Conservation (phyloP, 2,113 vertebrate genomes). For the Acanthisitta chloris region DNA sequence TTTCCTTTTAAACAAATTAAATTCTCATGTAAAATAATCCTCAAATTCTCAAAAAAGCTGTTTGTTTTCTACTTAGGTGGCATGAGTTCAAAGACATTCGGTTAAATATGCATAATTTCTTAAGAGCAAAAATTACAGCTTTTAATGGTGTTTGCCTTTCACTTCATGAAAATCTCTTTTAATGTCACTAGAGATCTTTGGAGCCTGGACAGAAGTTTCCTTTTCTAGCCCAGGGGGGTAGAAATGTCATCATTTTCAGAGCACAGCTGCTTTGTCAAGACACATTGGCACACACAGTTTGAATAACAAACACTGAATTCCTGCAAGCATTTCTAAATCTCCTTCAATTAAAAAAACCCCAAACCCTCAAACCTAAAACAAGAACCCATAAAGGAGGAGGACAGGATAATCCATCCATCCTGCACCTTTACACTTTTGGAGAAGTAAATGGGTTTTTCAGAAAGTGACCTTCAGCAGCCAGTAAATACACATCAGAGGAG, state of each 20-base stretch:
- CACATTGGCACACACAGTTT: neutral
- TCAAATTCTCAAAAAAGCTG: conserved; percentile 57
- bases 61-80: conserved; percentile 49
- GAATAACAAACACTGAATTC: conserved; percentile 17
- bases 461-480: neutral
- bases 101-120: conserved; percentile 63
- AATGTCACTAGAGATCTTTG: conserved; percentile 12
- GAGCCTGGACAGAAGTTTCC: conserved; percentile 8
- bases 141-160: conserved; percentile 50
- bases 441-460: neutral
- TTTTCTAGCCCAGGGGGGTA: neutral
- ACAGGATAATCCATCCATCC: neutral
- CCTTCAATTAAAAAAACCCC: neutral
- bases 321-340: conserved; percentile 1
- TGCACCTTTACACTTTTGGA: neutral
- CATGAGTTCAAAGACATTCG: conserved; percentile 46
- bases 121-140: conserved; percentile 54
- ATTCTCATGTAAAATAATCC: conserved; percentile 63
- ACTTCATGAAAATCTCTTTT: conserved; percentile 48
- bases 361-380: neutral
- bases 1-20: conserved; percentile 63
- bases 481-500: neutral
- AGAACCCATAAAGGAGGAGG: neutral
- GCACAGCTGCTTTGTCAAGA: conserved; percentile 30
- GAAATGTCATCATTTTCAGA: conserved; percentile 17